Evolutionary conservation across 2,797 vertebrate genomes (phyloP).

Genomic region (Enteromius mattozi): DNA sequence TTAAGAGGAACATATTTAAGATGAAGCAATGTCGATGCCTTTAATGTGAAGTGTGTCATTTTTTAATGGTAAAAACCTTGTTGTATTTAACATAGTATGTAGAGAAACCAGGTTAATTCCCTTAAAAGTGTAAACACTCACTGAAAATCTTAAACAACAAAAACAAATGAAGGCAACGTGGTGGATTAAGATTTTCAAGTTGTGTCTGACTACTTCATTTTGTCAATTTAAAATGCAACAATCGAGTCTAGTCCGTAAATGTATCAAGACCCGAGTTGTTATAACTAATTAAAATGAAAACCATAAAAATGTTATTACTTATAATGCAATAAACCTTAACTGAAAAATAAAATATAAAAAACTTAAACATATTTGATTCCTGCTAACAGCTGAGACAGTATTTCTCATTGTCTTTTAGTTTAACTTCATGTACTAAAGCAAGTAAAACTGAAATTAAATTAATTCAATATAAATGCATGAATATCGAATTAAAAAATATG

Average conservation of each 20-base stretch:
- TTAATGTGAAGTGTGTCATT: background rate
- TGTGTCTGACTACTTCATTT: background rate
- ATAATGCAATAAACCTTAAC: background rate
- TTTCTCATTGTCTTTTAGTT: background rate
- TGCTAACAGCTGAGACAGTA: background rate
- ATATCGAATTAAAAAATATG: background rate
- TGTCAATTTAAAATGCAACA: background rate
- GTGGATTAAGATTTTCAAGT: background rate
- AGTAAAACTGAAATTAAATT: background rate
- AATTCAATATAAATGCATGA: background rate
- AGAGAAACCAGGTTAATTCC: background rate
- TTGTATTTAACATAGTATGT: background rate
- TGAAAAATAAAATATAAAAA: background rate
- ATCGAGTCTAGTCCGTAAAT: background rate
- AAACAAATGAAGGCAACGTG: background rate
- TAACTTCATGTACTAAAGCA: background rate
- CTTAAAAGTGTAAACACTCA: background rate
- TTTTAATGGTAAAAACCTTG: background rate
- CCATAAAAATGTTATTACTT: background rate
- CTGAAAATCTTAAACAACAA: background rate
- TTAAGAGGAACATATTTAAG: constrained; percentile 9
- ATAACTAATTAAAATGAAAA: background rate
- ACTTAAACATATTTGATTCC: background rate
- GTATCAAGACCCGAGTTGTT: background rate
- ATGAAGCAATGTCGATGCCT: background rate